Conservation (phyloP, 2,113 vertebrate genomes). For the Capricornis sumatraensis region DNA sequence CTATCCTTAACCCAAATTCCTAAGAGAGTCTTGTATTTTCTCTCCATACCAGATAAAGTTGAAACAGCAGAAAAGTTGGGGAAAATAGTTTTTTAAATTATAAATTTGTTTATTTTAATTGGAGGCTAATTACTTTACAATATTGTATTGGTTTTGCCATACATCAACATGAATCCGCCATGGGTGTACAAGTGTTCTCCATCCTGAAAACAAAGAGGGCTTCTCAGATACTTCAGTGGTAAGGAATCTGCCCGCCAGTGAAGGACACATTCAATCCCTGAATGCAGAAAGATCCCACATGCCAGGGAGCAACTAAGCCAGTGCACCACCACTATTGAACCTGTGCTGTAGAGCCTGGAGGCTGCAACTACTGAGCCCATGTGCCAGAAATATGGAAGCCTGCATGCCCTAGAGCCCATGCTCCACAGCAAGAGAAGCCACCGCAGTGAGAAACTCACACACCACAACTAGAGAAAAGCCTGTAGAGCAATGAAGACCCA, state of each 20-base stretch:
- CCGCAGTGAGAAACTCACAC: fast-evolving
- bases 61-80: not conserved
- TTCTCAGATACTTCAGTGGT: not conserved
- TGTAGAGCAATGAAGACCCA: not conserved
- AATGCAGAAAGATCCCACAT: not conserved
- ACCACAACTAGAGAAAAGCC: not conserved
- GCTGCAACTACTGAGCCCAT: not conserved
- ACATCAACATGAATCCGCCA: too few species aligned
- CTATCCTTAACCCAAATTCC: not conserved
- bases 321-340: not conserved
- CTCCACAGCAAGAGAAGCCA: not conserved
- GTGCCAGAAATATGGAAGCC: not conserved
- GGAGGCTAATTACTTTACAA: too few species aligned
- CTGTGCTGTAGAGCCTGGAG: not conserved
- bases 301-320: not conserved
- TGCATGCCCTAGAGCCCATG: not conserved
- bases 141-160: too few species aligned
- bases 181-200: too few species aligned
- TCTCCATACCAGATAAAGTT: not conserved
- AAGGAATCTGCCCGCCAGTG: not conserved
- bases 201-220: not conserved
- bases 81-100: not conserved
- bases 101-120: too few species aligned
- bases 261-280: not conserved
- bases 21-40: not conserved